Conservation (phyloP, 2,113 vertebrate genomes). For the Solea solea region DNA sequence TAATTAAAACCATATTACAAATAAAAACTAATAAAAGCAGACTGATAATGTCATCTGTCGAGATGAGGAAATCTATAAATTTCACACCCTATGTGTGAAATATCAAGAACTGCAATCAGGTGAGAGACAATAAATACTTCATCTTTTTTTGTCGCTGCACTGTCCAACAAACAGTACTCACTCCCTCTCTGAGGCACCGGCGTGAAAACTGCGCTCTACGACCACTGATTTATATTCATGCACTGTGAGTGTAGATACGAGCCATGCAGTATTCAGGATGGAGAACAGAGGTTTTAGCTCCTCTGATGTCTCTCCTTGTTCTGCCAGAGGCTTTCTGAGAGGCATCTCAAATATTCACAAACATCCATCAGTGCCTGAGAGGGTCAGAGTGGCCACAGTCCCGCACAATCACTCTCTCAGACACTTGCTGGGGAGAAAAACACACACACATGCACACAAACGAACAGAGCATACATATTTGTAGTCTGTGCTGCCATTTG, state of each 20-base stretch:
- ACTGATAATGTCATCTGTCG: no score
- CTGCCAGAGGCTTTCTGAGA: constrained; percentile 52
- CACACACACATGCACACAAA: not conserved
- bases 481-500: no score
- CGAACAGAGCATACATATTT: not conserved
- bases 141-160: constrained; percentile 20
- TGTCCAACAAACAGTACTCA: constrained; percentile 1
- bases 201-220: not conserved
- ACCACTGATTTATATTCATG: constrained; percentile 53
- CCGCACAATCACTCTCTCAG: not conserved
- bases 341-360: constrained; percentile 68
- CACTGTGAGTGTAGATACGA: constrained; percentile 15
- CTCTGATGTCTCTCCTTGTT: constrained; percentile 55
- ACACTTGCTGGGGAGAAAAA: not conserved
- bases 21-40: no score
- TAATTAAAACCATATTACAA: no score
- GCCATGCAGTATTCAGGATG: constrained; percentile 44
- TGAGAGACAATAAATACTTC: constrained; percentile 14
- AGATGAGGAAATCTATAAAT: no score
- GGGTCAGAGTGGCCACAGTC: constrained; percentile 43
- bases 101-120: constrained; percentile 12
- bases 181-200: constrained; percentile 4
- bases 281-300: constrained; percentile 57
- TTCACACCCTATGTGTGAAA: no score
- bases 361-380: constrained; percentile 61